Conservation (phyloP, 2,797 vertebrate species). For the Acipenser ruthenus region DNA sequence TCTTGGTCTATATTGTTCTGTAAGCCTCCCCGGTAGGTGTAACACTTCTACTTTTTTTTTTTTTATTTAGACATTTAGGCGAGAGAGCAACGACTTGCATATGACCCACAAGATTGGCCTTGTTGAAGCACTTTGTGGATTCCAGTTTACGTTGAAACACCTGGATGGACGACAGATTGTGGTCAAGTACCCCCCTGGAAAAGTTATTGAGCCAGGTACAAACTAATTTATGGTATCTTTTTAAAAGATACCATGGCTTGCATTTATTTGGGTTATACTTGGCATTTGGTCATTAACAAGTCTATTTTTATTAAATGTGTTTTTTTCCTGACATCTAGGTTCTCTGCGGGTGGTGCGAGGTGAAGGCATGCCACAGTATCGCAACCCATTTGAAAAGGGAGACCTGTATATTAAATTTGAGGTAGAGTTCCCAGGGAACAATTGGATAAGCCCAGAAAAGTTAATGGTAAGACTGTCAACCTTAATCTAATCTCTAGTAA, state of each 20-base stretch:
- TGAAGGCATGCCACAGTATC: conserved; percentile 96
- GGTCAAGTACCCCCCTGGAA: conserved; percentile 90
- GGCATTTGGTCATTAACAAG: background rate
- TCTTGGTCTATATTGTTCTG: too few species aligned
- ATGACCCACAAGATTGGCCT: conserved; percentile 94
- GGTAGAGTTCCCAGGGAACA: conserved; percentile 93
- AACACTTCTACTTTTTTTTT: background rate
- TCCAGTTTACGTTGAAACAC: conserved; percentile 95
- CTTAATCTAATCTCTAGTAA: too few species aligned
- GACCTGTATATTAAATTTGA: conserved; percentile 95
- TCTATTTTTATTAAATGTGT: background rate
- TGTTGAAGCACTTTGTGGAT: conserved; percentile 93
- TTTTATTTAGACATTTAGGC: conserved; percentile 69
- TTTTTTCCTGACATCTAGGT: conserved; percentile 49
- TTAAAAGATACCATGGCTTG: background rate
- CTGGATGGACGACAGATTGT: conserved; percentile 92
- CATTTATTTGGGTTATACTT: background rate
- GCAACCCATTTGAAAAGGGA: conserved; percentile 96
- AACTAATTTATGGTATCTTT: background rate
- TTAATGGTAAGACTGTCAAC: conserved; percentile 71
- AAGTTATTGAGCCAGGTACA: conserved; percentile 95
- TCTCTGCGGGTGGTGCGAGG: conserved; percentile 84
- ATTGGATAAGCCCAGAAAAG: conserved; percentile 96
- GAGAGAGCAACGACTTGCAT: conserved; percentile 86
- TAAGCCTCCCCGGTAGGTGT: too few species aligned